These are phyloP conservation scores for Cryptosula pallasiana DNA, from an alignment of 2,888 invertebrate species.

Conservation along the genomic window DNA sequence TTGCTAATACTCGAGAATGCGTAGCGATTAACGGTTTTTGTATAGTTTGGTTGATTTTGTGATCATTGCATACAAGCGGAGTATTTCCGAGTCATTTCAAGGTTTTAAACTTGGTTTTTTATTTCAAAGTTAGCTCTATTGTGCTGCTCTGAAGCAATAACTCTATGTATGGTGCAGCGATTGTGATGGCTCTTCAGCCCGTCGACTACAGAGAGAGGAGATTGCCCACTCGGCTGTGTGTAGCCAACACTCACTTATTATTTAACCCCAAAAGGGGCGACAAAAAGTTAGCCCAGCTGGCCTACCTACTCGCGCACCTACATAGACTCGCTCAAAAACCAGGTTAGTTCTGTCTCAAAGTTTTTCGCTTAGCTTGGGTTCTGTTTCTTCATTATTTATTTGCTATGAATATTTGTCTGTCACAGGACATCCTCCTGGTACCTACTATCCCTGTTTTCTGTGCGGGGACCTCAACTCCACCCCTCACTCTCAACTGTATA, in stretches of 20 bases:
- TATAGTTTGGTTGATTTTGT: too few relatives aligned
- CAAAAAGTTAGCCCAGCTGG: slow-evolving; percentile 80
- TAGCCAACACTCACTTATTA: slow-evolving; percentile 89
- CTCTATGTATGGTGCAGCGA: slow-evolving; percentile 60
- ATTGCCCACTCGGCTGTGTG: slow-evolving; percentile 57
- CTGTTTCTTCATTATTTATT: too few relatives aligned
- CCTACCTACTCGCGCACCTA: slow-evolving; percentile 76
- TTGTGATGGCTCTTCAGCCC: slow-evolving; percentile 64
- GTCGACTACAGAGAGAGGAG: slow-evolving; percentile 51
- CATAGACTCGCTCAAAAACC: slow-evolving; percentile 62
- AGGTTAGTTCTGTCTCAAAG: not conserved
- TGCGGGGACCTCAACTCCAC: slow-evolving; percentile 89
- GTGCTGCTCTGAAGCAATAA: too few relatives aligned
- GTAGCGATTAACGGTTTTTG: too few relatives aligned
- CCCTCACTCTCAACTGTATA: slow-evolving; percentile 68
- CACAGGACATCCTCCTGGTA: slow-evolving; percentile 28
- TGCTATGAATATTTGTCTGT: too few relatives aligned
- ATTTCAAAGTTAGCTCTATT: too few relatives aligned
- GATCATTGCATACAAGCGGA: too few relatives aligned
- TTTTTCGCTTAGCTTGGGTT: too few relatives aligned
- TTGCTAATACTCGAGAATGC: too few relatives aligned
- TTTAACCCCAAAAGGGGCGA: slow-evolving; percentile 87
- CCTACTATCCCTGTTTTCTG: slow-evolving; percentile 72
- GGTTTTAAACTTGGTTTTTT: too few relatives aligned
- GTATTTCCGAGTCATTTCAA: too few relatives aligned